phyloP scores from a whole-genome alignment of 2,888 invertebrate genomes.

The Drosophila nr. perissopoda region DNA sequence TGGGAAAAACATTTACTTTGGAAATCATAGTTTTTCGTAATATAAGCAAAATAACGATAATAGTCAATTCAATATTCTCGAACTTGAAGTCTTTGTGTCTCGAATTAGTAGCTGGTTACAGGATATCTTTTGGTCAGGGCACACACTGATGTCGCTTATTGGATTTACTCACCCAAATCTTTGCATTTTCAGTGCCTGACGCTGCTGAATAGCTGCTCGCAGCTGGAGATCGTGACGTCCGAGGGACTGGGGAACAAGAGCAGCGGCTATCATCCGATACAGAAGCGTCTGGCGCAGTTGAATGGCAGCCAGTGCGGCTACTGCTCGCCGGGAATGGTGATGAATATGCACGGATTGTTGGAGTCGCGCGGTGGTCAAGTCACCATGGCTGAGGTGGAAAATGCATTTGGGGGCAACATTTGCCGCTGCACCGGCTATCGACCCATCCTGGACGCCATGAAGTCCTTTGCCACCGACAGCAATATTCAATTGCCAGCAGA shows the following conservation, averaged over 20 bases:
- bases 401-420: conserved; percentile 91
- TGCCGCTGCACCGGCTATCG: conserved; percentile 93
- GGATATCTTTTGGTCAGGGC: not conserved
- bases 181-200: conserved; percentile 86
- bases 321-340: conserved; percentile 92
- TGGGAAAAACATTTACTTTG: too few species aligned
- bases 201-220: conserved; percentile 88
- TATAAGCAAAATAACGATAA: too few species aligned
- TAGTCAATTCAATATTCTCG: not conserved
- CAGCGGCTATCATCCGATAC: conserved; percentile 89
- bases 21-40: not conserved
- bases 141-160: not conserved
- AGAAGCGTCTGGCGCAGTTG: conserved; percentile 87
- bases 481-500: conserved; percentile 84
- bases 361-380: conserved; percentile 86
- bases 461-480: conserved; percentile 89
- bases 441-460: conserved; percentile 92
- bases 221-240: conserved; percentile 89
- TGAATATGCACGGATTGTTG: conserved; percentile 88
- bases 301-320: conserved; percentile 91
- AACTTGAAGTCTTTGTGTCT: not conserved
- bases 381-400: conserved; percentile 89
- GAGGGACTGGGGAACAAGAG: conserved; percentile 90
- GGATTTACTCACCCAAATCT: not conserved
- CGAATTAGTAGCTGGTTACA: not conserved